Evolutionary conservation across 2,797 vertebrate species (phyloP), one percentile per base, ranked within the genome.

Genomic region (Nannoperca australis): DNA sequence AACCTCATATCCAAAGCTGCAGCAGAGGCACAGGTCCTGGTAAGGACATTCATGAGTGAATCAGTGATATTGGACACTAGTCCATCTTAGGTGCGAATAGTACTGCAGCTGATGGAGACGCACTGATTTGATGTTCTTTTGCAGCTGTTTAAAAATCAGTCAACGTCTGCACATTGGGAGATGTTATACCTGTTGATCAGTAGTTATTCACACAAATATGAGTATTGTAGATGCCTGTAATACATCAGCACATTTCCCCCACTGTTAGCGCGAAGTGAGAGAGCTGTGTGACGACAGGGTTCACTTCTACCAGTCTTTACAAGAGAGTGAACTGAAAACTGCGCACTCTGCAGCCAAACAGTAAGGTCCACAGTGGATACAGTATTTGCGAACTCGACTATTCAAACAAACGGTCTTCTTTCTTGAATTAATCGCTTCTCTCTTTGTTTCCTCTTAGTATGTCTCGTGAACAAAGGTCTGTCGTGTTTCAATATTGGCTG

Each of bases 21-120:
- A 64, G 73, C 90, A n/a, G 94, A 96, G 70, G 90, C 95, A 20
- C 90, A 94, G 65, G 93, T 96, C 74, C 83, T 96, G 91, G 95
- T 96, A 90, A 92, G 89, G 69, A 27, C 24, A 45, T 6, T 15
- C 34, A 20, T 60, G 22, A 50, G 40, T 50, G 6, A 73, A 2
- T 60, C 17, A 27, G 60, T 17, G n/a, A 64, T 55, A 27, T 34
- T 2, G 2, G 30, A 27, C 13, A 30, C 2, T 17, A 1, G 20
- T 45, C n/a, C 27, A 42, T 22, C 0, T 53, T 44, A 20, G n/a
- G 24, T 30, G 7, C 22, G 20, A 72, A 49, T 38, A 45, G 4
- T 40, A 9, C 6, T 17, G 27, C 14, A 58, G 34, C 34, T 22
- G 18, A 4, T 45, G n/a, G 32, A 56, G 32, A 59, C 12, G 3